A percentile compares a stretch with the other conserved stretches of the same genome.
These are phyloP conservation scores for Pangasius mekongensis DNA, from an alignment of 2,797 vertebrate genomes.

Conservation along the genomic window DNA sequence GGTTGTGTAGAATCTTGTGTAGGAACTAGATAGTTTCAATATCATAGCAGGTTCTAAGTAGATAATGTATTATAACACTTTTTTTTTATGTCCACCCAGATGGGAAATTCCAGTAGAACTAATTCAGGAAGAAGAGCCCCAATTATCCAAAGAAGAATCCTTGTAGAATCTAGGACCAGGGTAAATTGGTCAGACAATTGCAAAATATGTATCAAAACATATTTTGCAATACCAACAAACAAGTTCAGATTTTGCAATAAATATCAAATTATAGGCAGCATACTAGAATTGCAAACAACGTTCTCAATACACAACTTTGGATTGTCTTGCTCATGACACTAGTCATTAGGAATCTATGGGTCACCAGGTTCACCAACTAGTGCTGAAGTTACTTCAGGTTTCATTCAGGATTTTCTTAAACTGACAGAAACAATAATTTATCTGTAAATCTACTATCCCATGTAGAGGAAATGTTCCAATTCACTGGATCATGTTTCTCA, in stretches of 20 bases:
- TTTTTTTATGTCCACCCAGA: background rate
- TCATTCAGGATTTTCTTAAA: background rate
- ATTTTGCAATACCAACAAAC: background rate
- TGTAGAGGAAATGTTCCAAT: background rate
- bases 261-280: background rate
- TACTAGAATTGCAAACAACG: background rate
- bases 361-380: background rate
- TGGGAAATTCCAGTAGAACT: background rate
- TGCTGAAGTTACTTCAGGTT: background rate
- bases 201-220: background rate
- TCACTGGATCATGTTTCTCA: conserved; percentile 8
- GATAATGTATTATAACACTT: background rate
- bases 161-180: background rate
- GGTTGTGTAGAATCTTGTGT: background rate
- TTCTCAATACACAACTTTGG: background rate
- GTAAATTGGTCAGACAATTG: no score
- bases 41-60: background rate
- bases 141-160: background rate
- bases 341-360: background rate
- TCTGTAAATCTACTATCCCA: background rate
- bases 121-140: background rate
- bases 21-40: background rate
- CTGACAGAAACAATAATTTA: background rate
- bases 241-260: background rate
- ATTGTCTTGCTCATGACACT: background rate